Evolutionary conservation across 1,140 invertebrate species (phyloP), one percentile per base, ranked within the genome.

Genomic region (Ditylenchus dipsaci): DNA sequence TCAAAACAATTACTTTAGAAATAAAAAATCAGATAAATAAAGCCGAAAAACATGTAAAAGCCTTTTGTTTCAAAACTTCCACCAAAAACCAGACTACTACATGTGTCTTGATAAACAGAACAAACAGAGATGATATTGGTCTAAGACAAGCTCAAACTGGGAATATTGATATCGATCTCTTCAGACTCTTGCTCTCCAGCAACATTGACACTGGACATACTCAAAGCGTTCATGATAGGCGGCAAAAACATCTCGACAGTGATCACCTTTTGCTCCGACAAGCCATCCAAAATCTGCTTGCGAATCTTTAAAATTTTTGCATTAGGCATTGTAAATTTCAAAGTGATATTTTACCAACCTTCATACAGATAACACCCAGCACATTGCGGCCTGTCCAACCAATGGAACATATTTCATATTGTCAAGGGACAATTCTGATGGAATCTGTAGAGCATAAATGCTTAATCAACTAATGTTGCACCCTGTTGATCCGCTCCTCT

Each of bases 311-410:
- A 26, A 17, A 26, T 59, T 38, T 5, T 42, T 38, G 33, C 33
- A 5, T 38, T 38, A 3, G 11, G n/a, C n/a, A n/a, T n/a, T n/a
- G n/a, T n/a, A n/a, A n/a, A n/a, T n/a, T n/a, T n/a, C n/a, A n/a
- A n/a, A n/a, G n/a, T n/a, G n/a, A n/a, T n/a, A n/a, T n/a, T n/a
- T n/a, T n/a, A 68, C 27, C 33, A 17, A 71, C 69, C 45, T 72
- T 33, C 69, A 71, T 71, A 13, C 58, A 56, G n/a, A 71, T 19
- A 8, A 65, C 57, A 27, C 69, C 69, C 30, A 71, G 30, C n/a
- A 71, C 19, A 30, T 71, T 71, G 19, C 73, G 73, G 9, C 69
- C 21, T 71, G 60, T 1, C 69, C 69, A 29, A 72, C 30, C n/a
- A n/a, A n/a, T n/a, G n/a, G n/a, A n/a, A n/a, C n/a, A n/a, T n/a